These are phyloP conservation scores for Caretta caretta DNA, from an alignment of 2,113 vertebrate species.

Conservation along the genomic window DNA sequence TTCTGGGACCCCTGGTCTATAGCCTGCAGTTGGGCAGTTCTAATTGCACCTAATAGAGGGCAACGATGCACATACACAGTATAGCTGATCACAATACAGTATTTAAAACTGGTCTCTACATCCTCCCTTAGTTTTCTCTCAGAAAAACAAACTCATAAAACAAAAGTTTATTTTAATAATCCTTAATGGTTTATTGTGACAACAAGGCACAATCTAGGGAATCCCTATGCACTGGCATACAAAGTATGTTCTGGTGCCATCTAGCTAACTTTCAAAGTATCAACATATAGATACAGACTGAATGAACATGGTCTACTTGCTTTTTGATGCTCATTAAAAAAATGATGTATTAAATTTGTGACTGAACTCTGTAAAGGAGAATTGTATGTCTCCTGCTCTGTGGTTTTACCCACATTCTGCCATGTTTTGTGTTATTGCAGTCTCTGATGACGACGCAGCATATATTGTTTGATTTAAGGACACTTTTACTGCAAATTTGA, in stretches of 20 bases:
- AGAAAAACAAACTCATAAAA: background rate
- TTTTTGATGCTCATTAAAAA: background rate
- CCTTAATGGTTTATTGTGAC: background rate
- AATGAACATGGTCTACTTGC: background rate
- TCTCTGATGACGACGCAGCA: too few relatives aligned
- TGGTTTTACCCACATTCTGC: too few relatives aligned
- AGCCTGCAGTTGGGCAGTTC: background rate
- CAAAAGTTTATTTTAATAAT: background rate
- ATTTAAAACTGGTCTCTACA: background rate
- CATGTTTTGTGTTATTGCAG: too few relatives aligned
- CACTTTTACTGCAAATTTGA: too few relatives aligned
- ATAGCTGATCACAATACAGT: background rate
- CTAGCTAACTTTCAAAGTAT: constrained; percentile 7
- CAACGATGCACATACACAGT: background rate
- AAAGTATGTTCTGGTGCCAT: constrained; percentile 20
- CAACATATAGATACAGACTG: background rate
- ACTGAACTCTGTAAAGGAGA: too few relatives aligned
- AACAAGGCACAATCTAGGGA: background rate
- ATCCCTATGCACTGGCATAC: background rate
- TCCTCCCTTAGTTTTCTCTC: background rate
- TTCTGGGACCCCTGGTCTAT: background rate
- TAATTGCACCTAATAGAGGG: background rate
- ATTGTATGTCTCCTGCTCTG: too few relatives aligned
- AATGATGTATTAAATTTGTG: background rate
- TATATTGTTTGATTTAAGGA: too few relatives aligned